A percentile compares a stretch with the other conserved stretches of the same genome.
phyloP scores from a whole-genome alignment of 2,888 invertebrate species.

The Apocheima hispidaria region DNA sequence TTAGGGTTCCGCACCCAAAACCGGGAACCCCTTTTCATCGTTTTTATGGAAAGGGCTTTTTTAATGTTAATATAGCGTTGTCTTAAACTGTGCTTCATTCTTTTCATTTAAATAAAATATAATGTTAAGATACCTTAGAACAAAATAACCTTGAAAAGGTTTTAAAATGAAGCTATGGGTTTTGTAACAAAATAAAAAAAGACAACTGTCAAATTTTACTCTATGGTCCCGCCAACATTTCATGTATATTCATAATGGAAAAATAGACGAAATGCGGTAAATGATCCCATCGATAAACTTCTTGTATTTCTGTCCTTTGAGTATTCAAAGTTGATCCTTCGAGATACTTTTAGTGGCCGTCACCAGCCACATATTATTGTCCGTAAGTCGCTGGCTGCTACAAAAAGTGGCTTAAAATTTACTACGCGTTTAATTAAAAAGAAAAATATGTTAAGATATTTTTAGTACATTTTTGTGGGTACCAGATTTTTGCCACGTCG shows the following conservation, averaged over 20 bases:
- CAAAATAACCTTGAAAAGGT: background rate
- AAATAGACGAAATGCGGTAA: slow-evolving; percentile 1
- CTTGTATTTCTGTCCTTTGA: too few species aligned
- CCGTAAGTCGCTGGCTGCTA: background rate
- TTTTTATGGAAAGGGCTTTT: too few species aligned
- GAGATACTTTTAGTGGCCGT: slow-evolving; percentile 2
- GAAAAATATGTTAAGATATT: background rate
- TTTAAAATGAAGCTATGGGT: slow-evolving; percentile 26
- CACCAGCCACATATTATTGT: background rate
- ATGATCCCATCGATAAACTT: too few species aligned
- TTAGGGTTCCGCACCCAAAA: too few species aligned
- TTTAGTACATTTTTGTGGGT: background rate
- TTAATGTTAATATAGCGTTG: background rate
- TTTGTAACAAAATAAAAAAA: slow-evolving; percentile 31
- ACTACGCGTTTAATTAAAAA: background rate
- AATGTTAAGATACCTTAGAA: too few species aligned
- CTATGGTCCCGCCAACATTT: slow-evolving; percentile 41
- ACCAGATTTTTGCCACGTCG: slow-evolving; percentile 1
- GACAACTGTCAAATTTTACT: slow-evolving; percentile 11
- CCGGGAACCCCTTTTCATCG: too few species aligned
- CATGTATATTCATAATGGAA: slow-evolving; percentile 24
- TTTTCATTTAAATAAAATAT: background rate
- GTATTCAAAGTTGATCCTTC: background rate
- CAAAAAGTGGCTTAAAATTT: background rate
- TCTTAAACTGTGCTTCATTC: background rate